phyloP scores from a whole-genome alignment of 2,888 invertebrate species.

The Zygogramma bicolorata region DNA sequence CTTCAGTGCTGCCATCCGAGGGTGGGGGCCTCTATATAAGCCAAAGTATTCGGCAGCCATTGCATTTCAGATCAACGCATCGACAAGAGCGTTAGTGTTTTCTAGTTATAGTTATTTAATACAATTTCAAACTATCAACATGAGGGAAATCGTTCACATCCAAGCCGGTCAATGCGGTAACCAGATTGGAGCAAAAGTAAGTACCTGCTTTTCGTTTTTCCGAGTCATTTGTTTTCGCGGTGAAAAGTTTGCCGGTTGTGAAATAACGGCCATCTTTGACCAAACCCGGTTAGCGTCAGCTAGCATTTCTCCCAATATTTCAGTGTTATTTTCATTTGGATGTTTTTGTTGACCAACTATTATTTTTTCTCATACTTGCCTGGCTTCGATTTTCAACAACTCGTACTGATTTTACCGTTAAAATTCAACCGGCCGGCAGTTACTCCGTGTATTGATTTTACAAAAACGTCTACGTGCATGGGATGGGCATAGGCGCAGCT shows the following conservation, averaged over 20 bases:
- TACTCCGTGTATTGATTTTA: constrained; percentile 50
- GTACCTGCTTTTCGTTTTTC: constrained; percentile 44
- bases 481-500: constrained; percentile 28
- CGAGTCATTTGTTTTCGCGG: constrained; percentile 13
- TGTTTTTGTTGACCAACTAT: too few species aligned
- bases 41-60: constrained; percentile 48
- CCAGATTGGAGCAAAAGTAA: constrained; percentile 93
- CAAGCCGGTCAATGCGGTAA: constrained; percentile 84
- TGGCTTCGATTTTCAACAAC: too few species aligned
- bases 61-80: constrained; percentile 57
- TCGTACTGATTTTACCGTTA: too few species aligned
- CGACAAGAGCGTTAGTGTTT: constrained; percentile 56
- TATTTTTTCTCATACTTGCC: too few species aligned
- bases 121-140: constrained; percentile 63
- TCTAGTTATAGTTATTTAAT: constrained; percentile 53
- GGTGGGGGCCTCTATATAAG: constrained; percentile 60
- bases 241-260: background rate
- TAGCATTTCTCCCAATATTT: too few species aligned
- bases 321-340: too few species aligned
- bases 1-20: constrained; percentile 48
- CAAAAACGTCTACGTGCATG: constrained; percentile 49
- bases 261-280: constrained; percentile 34
- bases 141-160: constrained; percentile 94
- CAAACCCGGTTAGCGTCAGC: constrained; percentile 3
- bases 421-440: constrained; percentile 41